Base-by-base conservation (phyloP, 2,113 vertebrate species). In the Tinamus guttatus region DNA sequence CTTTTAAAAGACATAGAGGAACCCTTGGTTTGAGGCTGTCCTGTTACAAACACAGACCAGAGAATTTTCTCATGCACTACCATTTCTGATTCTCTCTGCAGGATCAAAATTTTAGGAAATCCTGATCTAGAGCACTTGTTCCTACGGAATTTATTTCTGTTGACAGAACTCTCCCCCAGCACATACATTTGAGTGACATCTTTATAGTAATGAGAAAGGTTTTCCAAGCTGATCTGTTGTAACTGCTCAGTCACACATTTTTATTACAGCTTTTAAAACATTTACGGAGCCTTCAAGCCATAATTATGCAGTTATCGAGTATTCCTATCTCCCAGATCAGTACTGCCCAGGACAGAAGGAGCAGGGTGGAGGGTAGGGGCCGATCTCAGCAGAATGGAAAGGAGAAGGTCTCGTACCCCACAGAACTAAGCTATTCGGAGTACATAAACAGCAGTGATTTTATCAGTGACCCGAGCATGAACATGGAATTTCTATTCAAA, bases 231-330 rank as follows among this genome's bases (percentile, higher is more conserved):
- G 83, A 67, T 75, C 62, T 27, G 11, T 52, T 78, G 64, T 59
- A 93, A 82, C 82, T 86, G 84, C 77, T 84, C 76, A 93, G 38
- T 92, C 6, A 12, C 32, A 71, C 21, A 32, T 76, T 90, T 91
- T 81, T 91, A 88, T 96, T 93, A 63, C 59, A 93, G 87, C 41
- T 89, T 97, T 92, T 43, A 79, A 92, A 52, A 52, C 14, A 87
- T 95, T 94, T 87, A 71, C 25, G 70, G 45, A 84, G 34, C 30
- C 76, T 70, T 85, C 67, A 49, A 40, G 27, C 28, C 36, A 60
- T 94, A 97, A 88, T 64, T 90, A 89, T 38, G 54, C 34, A 22
- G 67, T 79, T 79, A 84, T 52, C 27, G 71, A 76, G 38, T 32
- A 76, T 63, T 96, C 76, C 27, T 47, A 1, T 86, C 69, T 88